A percentile compares a stretch with the other conserved stretches of the same genome.
These are phyloP conservation scores for Xenops minutus DNA, from an alignment of 2,797 vertebrate genomes.

Conservation along the genomic window DNA sequence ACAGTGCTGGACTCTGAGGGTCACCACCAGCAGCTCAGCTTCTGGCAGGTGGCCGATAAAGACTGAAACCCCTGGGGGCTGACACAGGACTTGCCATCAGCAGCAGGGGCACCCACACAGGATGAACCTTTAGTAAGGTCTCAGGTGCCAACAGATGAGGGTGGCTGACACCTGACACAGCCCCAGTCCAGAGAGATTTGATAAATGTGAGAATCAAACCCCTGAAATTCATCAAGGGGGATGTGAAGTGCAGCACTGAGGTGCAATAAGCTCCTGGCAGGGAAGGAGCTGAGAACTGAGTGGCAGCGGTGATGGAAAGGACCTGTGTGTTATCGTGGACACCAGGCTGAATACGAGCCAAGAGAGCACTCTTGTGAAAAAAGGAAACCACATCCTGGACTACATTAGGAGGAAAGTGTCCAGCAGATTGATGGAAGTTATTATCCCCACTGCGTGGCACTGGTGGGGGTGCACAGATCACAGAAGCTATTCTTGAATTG, in stretches of 20 bases:
- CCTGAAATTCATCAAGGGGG: not conserved
- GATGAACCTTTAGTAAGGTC: not conserved
- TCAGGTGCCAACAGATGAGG: fast-evolving
- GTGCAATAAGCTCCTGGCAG: not conserved
- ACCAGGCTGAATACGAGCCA: not conserved
- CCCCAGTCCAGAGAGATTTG: not conserved
- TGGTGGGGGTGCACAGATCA: not conserved
- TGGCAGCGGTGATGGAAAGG: not conserved
- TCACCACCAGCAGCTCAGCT: not conserved
- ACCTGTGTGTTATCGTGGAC: not conserved
- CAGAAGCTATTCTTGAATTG: not conserved
- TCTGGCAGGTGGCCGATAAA: not conserved
- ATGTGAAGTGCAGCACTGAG: not conserved
- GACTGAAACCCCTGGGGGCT: not conserved
- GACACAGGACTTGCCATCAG: not conserved
- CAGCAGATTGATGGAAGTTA: not conserved
- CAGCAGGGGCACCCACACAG: fast-evolving
- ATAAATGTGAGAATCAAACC: not conserved
- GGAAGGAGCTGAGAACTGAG: not conserved
- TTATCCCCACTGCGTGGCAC: not conserved
- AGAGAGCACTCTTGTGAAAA: slow-evolving; percentile 4
- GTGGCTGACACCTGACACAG: not conserved
- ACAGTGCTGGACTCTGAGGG: not conserved
- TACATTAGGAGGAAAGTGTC: slow-evolving; percentile 21
- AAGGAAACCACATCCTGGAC: slow-evolving; percentile 47